Evolutionary conservation across 2,888 invertebrate species (phyloP), one percentile per base, ranked within the genome.

Genomic region (Orchesellides sinensis): DNA sequence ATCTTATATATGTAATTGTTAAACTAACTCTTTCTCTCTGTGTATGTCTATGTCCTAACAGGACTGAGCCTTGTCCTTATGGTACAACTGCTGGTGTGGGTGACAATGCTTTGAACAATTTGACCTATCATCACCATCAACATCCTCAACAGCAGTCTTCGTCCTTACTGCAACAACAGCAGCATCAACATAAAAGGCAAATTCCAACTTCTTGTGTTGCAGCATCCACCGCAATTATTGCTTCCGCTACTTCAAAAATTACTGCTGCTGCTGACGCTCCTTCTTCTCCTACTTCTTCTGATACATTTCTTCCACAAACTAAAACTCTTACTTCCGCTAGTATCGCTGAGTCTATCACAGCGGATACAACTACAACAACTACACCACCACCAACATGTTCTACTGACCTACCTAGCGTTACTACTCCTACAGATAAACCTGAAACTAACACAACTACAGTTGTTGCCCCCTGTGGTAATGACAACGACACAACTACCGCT

Each of bases 181-280:
- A 52, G 47, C 45, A 17, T 4, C 72, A 56, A 72, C 70, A 63
- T 35, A 81, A 69, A 81, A 81, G 81, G 81, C 81, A 81, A 81
- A 81, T 49, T 72, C 61, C 74, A 32, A 81, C 74, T 74, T 69
- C 73, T 81, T 81, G 81, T 52, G 81, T 81, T 74, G 74, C 81
- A 27, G 68, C 81, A 6, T 68, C 81, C 17, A 21, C 80, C 27
- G 79, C 78, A 47, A 21, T 73, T 63, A 63, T 70, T 17, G 75
- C 75, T 19, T 40, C 75, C 47, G 66, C 68, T 47, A 32, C 65
- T 45, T 40, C 65, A 21, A 32, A 32, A 40, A 40, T 40, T 35
- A 17, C 78, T 69, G 52, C 27, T 75, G 19, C 68, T 29, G 45
- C 68, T 68, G 47, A 35, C 14, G 52, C 52, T 52, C 19, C 59